Evolutionary conservation across 2,113 vertebrate species (phyloP).

Genomic region (Pluvialis apricaria): DNA sequence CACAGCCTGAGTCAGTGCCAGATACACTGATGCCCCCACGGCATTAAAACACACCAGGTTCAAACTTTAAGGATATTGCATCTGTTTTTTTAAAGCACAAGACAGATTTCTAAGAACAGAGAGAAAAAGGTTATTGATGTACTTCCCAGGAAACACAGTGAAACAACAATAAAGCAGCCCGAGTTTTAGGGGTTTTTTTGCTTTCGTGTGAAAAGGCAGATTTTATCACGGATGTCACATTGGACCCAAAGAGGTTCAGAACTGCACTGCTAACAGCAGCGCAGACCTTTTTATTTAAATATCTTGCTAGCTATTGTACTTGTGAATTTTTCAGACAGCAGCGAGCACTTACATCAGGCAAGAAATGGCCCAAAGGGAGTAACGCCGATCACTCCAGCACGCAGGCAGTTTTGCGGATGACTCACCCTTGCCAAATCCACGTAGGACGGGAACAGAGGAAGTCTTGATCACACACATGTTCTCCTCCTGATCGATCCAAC

Average conservation of each 20-base stretch:
- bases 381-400: rapidly evolving
- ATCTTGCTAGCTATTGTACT: not conserved
- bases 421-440: not conserved
- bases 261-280: not conserved
- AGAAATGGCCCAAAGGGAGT: not conserved
- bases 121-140: not conserved
- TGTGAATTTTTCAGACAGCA: not conserved
- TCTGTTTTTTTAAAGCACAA: not conserved
- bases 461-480: not conserved
- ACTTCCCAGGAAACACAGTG: not conserved
- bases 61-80: not conserved
- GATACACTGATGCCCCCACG: rapidly evolving
- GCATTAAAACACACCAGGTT: not conserved
- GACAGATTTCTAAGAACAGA: not conserved
- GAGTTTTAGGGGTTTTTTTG: not conserved
- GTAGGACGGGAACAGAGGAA: not conserved
- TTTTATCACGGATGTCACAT: not conserved
- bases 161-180: not conserved
- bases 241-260: not conserved
- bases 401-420: not conserved
- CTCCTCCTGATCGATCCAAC: not conserved
- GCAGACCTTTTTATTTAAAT: not conserved
- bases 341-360: not conserved
- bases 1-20: not conserved
- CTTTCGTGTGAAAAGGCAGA: not conserved